Evolutionary conservation across 1,140 invertebrate species (phyloP), one percentile per base, ranked within the genome.

Genomic region (Anastatus disparis): DNA sequence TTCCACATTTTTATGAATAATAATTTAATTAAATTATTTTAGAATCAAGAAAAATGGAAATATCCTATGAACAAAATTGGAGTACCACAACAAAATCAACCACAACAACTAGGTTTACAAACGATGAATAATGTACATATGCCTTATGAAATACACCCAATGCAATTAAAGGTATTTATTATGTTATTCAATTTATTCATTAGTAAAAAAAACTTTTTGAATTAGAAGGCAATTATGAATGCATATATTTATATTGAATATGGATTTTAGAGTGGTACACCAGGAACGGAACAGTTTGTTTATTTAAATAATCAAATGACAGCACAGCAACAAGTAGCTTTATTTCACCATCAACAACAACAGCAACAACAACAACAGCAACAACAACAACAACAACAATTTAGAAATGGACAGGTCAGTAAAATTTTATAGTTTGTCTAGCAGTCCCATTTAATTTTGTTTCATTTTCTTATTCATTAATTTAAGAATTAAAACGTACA

Each of bases 11-110:
- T n/a, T n/a, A n/a, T n/a, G n/a, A n/a, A n/a, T n/a, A n/a, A n/a
- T n/a, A 42, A 26, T 44, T 26, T n/a, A 31, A 48, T 12, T 22
- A 44, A 59, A 42, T 15, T 24, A 70, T 53, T 71, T 89, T 84
- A 92, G 90, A 91, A 89, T 84, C 89, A 90, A 83, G 90, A 91
- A 81, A 91, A 91, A 85, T 92, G 90, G 91, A 91, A 91, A 81
- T 91, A 89, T 84, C 81, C 87, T 81, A 81, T 87, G 79, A 83
- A 81, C 74, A 89, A 86, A 77, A 81, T 84, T 71, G 83, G 74
- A 78, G 86, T 88, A 76, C 86, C 88, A 52, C 88, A 89, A 79
- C 85, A 88, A 68, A 88, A 80, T 77, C 88, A 88, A 76, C 88
- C 82, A 48, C 84, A 84, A 66, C 82, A 85, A 69, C 74, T 85